Percentiles rank a stretch among this genome's conserved stretches.
Evolutionary conservation across 30 jellyfish, hydroid and myxozoan genomes (phyloP).

Genomic region (Hydractinia symbiolongicarpus): DNA sequence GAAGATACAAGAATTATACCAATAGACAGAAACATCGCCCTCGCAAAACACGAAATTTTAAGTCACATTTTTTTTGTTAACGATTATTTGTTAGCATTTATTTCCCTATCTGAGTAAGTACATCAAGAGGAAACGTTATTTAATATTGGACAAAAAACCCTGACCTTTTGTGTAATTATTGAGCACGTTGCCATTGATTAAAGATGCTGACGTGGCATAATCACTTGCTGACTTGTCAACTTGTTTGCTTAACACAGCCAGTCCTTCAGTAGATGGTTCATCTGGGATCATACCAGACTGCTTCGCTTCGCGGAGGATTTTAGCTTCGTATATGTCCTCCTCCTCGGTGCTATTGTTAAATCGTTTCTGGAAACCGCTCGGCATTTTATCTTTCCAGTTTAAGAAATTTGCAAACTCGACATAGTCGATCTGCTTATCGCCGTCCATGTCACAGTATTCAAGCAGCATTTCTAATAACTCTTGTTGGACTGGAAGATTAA

Average conservation of each 20-base stretch:
- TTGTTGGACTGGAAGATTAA: slow-evolving; percentile 59
- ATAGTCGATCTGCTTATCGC: slow-evolving; percentile 66
- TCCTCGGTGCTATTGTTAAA: background rate
- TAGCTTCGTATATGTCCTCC: background rate
- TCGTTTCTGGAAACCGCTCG: slow-evolving; percentile 25
- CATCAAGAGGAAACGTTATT: too few relatives aligned
- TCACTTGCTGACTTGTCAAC: slow-evolving; percentile 64
- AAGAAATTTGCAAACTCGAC: slow-evolving; percentile 62
- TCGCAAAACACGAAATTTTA: too few relatives aligned
- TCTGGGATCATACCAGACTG: too few relatives aligned
- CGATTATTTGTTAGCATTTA: too few relatives aligned
- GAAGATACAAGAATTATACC: too few relatives aligned
- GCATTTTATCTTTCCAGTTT: slow-evolving; percentile 81
- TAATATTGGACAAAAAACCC: background rate
- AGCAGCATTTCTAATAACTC: slow-evolving; percentile 54
- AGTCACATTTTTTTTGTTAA: too few relatives aligned
- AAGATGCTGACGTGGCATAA: slow-evolving; percentile 43
- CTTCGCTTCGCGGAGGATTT: background rate
- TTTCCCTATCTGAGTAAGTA: too few relatives aligned
- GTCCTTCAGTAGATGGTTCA: background rate
- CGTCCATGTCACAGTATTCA: slow-evolving; percentile 57
- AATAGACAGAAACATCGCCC: too few relatives aligned
- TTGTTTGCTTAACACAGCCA: slow-evolving; percentile 31
- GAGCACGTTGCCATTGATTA: background rate
- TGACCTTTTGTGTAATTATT: background rate